phyloP scores from a whole-genome alignment of 2,797 vertebrate species.

The Fringilla coelebs region DNA sequence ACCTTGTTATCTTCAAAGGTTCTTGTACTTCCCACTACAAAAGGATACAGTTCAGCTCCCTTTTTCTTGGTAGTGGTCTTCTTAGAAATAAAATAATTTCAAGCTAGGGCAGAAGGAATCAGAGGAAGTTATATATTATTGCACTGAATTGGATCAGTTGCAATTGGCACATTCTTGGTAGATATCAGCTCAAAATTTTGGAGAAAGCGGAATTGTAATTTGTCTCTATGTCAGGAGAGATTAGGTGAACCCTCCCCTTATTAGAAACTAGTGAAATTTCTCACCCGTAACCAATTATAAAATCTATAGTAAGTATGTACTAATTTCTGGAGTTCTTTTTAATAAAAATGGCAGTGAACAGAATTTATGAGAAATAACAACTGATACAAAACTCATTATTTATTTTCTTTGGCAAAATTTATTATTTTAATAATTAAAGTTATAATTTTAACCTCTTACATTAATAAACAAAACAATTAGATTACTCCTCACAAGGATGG shows the following conservation, averaged over 20 bases:
- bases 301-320: background rate
- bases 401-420: background rate
- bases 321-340: background rate
- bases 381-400: background rate
- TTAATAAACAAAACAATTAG: background rate
- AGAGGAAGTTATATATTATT: background rate
- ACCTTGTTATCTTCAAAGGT: background rate
- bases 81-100: background rate
- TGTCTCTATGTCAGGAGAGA: accelerated
- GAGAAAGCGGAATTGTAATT: background rate
- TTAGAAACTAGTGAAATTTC: background rate
- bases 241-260: background rate
- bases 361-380: background rate
- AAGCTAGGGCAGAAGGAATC: background rate
- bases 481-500: background rate
- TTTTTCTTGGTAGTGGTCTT: background rate
- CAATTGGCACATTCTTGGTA: background rate
- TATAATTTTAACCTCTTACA: background rate
- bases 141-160: background rate
- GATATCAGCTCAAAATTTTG: background rate
- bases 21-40: background rate
- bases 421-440: background rate
- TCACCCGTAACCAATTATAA: background rate
- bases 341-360: background rate
- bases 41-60: background rate